phyloP scores from a whole-genome alignment of 2,113 vertebrate species.

The Philantomba maxwellii region DNA sequence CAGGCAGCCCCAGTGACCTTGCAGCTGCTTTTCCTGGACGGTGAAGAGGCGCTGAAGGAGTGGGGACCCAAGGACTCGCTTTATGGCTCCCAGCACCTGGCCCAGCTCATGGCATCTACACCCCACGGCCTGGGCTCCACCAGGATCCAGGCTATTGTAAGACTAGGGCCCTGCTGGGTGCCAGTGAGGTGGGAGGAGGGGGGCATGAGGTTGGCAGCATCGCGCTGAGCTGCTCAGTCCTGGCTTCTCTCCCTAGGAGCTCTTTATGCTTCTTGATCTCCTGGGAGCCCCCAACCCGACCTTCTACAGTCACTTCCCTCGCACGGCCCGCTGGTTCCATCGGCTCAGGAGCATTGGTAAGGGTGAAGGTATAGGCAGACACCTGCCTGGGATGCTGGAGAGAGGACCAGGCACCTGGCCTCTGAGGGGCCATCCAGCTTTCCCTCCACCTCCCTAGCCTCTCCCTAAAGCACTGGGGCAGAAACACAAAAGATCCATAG shows the following conservation, averaged over 20 bases:
- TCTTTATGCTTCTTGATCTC: constrained; percentile 90
- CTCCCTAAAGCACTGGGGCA: neutral
- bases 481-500: neutral
- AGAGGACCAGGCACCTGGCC: neutral
- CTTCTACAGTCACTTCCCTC: constrained; percentile 90
- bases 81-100: constrained; percentile 90
- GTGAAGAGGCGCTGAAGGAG: constrained; percentile 88
- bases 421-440: neutral
- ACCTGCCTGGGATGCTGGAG: neutral
- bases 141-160: constrained; percentile 86
- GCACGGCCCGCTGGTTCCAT: constrained; percentile 88
- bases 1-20: constrained; percentile 77
- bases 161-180: constrained; percentile 15
- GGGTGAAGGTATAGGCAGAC: neutral
- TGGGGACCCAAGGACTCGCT: constrained; percentile 90
- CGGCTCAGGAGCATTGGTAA: constrained; percentile 86
- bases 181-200: neutral
- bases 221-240: neutral
- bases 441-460: neutral
- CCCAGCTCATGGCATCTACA: constrained; percentile 80
- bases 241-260: constrained; percentile 78
- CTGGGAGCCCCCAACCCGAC: constrained; percentile 84
- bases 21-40: constrained; percentile 91
- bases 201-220: neutral
- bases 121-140: constrained; percentile 76